Base-by-base conservation (phyloP, 2,113 vertebrate species). In the Entelurus aequoreus region DNA sequence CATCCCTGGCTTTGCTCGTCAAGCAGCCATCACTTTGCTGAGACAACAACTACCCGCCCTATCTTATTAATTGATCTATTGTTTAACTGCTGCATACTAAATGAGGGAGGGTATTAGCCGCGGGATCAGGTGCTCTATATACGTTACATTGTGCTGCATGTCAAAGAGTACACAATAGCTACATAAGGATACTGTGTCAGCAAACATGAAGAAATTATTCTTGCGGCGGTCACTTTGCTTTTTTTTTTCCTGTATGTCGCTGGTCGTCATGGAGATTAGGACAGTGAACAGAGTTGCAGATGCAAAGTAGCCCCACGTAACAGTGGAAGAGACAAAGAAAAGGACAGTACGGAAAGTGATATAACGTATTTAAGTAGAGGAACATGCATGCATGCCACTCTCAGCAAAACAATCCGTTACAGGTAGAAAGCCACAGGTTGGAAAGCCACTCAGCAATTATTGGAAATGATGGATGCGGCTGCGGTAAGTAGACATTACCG, bases 401-500 rank as follows among this genome's bases (percentile, higher is more conserved):
- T 50, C 48, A 37, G 54, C 28, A 65, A 14, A 60, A 48, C 54
- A 52, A 42, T 37, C 9, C 42, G 36, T 16, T 15, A 61, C 62
- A 35, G 42, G 5, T 9, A 44, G 44, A 61, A n/a, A n/a, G n/a
- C n/a, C 60, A 55, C 40, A 7, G 1, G 35, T 63, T 40, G 36
- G 68, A 53, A 63, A 54, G 16, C 11, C 40, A 13, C 35, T 46
- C 40, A 6, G 37, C n/a, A 54, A 51, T 21, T 60, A 51, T 64
- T 68, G 50, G 54, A 63, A 66, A 72, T 63, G 58, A 74, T 36
- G 62, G 38, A 51, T 48, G 37, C 37, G 58, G 49, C 48, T 36
- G 50, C 50, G 49, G 10, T 8, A 57, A 63, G 54, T 58, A 65
- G 70, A 78, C 54, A 58, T 48, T 64, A 72, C 57, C 62, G 60